Evolutionary conservation across 2,888 invertebrate genomes (phyloP), one percentile per base, ranked within the genome.

Genomic region (Cheilosia vulpina): DNA sequence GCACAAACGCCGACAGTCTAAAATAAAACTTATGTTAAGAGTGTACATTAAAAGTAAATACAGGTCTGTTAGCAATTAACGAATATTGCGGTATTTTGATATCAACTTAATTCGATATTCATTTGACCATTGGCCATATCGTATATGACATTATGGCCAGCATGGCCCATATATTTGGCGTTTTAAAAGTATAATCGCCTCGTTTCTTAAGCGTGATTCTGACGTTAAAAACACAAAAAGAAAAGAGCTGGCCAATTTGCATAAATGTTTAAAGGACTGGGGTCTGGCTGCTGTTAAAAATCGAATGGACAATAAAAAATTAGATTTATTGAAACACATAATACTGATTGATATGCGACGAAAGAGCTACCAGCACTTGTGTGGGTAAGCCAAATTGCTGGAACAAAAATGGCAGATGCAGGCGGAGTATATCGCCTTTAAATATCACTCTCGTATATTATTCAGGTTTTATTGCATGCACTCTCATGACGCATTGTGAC

Each of bases 271-370:
- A 43, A 63, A 17, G 45, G 21, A 34, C 19, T 47, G 45, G 19
- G 45, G 21, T 21, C 43, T n/a, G 21, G 17, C 41, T 41, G 68
- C 57, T 75, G 63, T 47, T 63, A 63, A 68, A 79, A 63, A 65
- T 50, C 62, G 52, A 60, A 76, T 41, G 72, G 71, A 63, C 38
- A 50, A 76, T 85, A 85, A 85, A 85, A 77, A 80, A 72, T 85
- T 72, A 77, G 85, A 85, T 85, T 85, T 81, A 81, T 85, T 77
- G 52, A 55, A 71, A 77, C 81, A 72, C 71, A 77, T 85, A 72
- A 77, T 62, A 72, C 85, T 85, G 80, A 85, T 85, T 81, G 81
- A 85, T 81, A 81, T 69, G 80, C 79, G 79, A 45, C 68, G 34
- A 62, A 43, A 66, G 71, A 71, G 38, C 38, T 24, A 53, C 19